Percentiles rank a stretch among this genome's conserved stretches.
Evolutionary conservation across 64 coral and sea anemone species (phyloP).

Genomic region (Anthopleura sola): DNA sequence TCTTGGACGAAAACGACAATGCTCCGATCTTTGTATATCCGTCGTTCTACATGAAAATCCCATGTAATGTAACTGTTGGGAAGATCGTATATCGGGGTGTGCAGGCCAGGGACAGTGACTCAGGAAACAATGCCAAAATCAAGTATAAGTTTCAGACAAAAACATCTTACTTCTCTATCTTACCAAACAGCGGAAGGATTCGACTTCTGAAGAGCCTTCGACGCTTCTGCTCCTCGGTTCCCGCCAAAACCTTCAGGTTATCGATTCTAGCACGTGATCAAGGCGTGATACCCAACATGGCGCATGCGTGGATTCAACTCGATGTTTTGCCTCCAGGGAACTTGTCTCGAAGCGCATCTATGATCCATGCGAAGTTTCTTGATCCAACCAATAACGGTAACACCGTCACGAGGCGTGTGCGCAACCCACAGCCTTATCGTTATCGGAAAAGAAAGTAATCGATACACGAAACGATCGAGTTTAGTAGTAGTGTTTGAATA

Average conservation of each 20-base stretch:
- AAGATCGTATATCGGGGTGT: slow-evolving; percentile 53
- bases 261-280: slow-evolving; percentile 36
- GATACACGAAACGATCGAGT: neutral
- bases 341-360: neutral
- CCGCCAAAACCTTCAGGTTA: slow-evolving; percentile 27
- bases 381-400: neutral
- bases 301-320: slow-evolving; percentile 31
- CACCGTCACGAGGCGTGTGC: neutral
- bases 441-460: neutral
- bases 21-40: slow-evolving; percentile 32
- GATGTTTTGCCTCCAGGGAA: slow-evolving; percentile 16
- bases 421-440: neutral
- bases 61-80: slow-evolving; percentile 68
- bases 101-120: slow-evolving; percentile 27
- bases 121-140: slow-evolving; percentile 37
- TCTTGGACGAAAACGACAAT: slow-evolving; percentile 56
- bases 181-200: slow-evolving; percentile 58
- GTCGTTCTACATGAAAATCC: slow-evolving; percentile 59
- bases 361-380: neutral
- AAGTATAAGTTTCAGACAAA: slow-evolving; percentile 64
- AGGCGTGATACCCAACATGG: neutral
- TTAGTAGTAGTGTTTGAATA: neutral
- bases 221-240: slow-evolving; percentile 26
- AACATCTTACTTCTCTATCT: slow-evolving; percentile 61
- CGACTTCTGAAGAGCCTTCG: slow-evolving; percentile 23